Percentiles rank a stretch among this genome's conserved stretches.
These are phyloP conservation scores for Palythoa grandiflora DNA, from an alignment of 92 coral and sea anemone genomes.

Conservation along the genomic window DNA sequence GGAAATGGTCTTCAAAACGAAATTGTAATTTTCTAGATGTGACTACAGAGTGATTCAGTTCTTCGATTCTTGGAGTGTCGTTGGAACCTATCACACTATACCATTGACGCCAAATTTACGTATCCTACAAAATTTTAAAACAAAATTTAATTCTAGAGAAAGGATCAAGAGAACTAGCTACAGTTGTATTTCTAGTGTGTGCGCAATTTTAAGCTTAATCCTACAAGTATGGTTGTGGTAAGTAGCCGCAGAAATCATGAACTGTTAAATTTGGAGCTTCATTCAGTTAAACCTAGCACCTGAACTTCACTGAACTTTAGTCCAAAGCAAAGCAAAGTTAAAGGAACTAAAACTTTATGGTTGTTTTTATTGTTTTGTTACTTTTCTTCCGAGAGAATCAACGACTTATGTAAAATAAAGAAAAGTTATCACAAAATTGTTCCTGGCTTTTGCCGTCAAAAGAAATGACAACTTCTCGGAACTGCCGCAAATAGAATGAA, in stretches of 20 bases:
- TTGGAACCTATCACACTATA: background rate
- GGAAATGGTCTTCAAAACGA: background rate
- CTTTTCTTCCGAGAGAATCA: background rate
- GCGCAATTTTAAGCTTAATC: background rate
- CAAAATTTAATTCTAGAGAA: background rate
- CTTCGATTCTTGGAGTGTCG: background rate
- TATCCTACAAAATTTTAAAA: background rate
- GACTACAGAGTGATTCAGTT: background rate
- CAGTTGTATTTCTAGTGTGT: background rate
- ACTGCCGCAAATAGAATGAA: background rate
- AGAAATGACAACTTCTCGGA: background rate
- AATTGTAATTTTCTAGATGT: background rate
- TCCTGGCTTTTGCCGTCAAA: background rate
- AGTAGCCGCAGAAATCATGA: background rate
- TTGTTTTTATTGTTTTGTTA: background rate
- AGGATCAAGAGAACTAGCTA: background rate
- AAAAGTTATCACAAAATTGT: background rate
- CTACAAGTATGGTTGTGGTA: background rate
- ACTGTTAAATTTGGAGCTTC: background rate
- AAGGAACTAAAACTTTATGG: background rate
- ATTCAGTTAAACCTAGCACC: background rate
- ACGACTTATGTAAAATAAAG: background rate
- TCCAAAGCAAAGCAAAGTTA: background rate
- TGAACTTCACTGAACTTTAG: background rate
- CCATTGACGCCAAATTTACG: background rate